Evolutionary conservation across 1,140 invertebrate species (phyloP).

Genomic region (Habropoda laboriosa): DNA sequence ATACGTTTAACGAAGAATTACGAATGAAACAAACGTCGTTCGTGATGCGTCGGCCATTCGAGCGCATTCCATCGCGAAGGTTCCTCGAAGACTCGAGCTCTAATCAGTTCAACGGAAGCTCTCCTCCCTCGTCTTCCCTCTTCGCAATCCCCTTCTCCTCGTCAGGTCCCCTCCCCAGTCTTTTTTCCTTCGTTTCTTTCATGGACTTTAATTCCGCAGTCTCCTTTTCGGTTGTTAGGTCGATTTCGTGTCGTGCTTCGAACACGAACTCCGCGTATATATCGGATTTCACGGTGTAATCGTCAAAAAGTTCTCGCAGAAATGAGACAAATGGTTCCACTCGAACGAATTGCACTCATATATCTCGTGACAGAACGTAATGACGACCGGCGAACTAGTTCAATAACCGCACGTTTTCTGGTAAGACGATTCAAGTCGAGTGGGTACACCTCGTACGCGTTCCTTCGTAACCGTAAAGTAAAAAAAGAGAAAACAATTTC

Average conservation of each 20-base stretch:
- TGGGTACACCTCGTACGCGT: not conserved
- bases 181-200: constrained; percentile 39
- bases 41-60: constrained; percentile 54
- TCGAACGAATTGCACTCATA: constrained; percentile 19
- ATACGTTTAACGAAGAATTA: not conserved
- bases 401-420: constrained; percentile 69
- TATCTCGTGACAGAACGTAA: constrained; percentile 71
- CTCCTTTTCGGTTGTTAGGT: constrained; percentile 64
- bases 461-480: constrained; percentile 8
- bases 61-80: constrained; percentile 62
- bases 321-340: constrained; percentile 19
- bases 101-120: constrained; percentile 74
- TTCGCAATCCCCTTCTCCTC: constrained; percentile 26
- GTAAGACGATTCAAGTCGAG: constrained; percentile 50
- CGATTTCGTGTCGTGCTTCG: constrained; percentile 62
- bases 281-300: constrained; percentile 61
- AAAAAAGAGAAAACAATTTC: not conserved
- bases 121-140: constrained; percentile 30
- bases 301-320: constrained; percentile 40
- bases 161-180: constrained; percentile 9
- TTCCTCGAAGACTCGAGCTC: constrained; percentile 69
- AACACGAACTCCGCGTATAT: constrained; percentile 37
- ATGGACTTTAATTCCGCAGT: constrained; percentile 37
- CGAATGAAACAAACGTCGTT: constrained; percentile 39
- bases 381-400: constrained; percentile 45